Percentiles rank a stretch among this genome's conserved stretches.
Conservation (phyloP, 92 coral and sea anemone species). For the Chrysogorgia sp. region DNA sequence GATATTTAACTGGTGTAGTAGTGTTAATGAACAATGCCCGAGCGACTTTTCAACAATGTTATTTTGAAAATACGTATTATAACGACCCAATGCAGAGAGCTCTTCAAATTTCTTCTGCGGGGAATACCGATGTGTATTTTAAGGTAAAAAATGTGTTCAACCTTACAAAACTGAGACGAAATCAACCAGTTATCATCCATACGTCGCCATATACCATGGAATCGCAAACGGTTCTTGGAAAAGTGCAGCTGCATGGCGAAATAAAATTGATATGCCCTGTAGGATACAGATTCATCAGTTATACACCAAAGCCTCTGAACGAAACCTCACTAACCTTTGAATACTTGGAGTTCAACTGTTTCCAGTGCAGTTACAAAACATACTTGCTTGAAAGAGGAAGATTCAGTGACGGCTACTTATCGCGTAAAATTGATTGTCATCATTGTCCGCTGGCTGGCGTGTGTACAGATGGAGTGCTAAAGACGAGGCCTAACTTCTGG, state of each 20-base stretch:
- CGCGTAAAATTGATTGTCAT: not conserved
- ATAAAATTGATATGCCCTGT: not conserved
- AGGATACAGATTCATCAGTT: not conserved
- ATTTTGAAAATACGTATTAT: not conserved
- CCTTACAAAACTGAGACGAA: not conserved
- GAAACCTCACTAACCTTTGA: slow-evolving; percentile 23
- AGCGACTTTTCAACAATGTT: not conserved
- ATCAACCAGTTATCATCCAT: not conserved
- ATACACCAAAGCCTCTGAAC: not conserved
- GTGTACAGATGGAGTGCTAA: not conserved
- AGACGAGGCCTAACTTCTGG: not conserved
- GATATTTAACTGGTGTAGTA: not conserved
- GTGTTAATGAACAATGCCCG: not conserved
- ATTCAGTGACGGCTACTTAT: not conserved
- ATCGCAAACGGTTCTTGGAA: not conserved
- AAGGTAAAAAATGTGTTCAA: not conserved
- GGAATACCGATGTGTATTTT: not conserved
- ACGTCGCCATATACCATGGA: not conserved
- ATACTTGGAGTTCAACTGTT: slow-evolving; percentile 1
- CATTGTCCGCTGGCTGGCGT: not conserved
- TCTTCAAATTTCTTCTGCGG: not conserved
- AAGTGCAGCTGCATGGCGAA: not conserved
- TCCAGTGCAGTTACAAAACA: slow-evolving; percentile 2
- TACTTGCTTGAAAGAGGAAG: slow-evolving; percentile 1
- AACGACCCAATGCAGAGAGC: not conserved